Conservation (phyloP, 2,797 vertebrate species). For the Halcyon smyrnensis region DNA sequence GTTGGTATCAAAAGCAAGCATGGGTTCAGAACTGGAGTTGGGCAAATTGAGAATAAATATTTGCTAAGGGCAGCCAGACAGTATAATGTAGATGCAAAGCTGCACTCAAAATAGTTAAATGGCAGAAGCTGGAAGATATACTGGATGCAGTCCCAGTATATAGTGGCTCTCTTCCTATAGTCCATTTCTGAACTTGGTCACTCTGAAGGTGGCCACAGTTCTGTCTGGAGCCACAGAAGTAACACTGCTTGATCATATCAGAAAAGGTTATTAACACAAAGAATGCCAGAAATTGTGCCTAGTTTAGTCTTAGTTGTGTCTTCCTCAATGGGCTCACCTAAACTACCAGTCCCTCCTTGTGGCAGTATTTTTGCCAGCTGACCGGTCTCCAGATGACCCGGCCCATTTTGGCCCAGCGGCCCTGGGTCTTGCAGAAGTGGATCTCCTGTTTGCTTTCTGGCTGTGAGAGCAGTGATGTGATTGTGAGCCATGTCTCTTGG, state of each 20-base stretch:
- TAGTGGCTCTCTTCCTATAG: neutral
- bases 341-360: neutral
- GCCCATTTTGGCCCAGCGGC: neutral
- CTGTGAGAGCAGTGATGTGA: neutral
- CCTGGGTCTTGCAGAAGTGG: neutral
- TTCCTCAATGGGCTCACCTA: neutral
- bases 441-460: neutral
- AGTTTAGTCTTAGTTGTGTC: accelerated
- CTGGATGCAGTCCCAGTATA: neutral
- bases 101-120: neutral
- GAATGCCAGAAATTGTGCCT: neutral
- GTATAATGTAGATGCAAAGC: neutral
- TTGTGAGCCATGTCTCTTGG: accelerated
- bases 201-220: neutral
- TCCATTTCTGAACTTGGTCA: neutral
- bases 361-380: neutral
- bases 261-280: neutral
- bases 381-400: neutral
- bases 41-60: neutral
- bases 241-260: neutral
- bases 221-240: neutral
- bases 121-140: neutral
- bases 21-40: neutral
- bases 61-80: neutral
- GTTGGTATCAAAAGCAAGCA: neutral